Percentiles rank a stretch among this genome's conserved stretches.
Conservation (phyloP, 2,797 vertebrate species). For the Cheirogaleus major region DNA sequence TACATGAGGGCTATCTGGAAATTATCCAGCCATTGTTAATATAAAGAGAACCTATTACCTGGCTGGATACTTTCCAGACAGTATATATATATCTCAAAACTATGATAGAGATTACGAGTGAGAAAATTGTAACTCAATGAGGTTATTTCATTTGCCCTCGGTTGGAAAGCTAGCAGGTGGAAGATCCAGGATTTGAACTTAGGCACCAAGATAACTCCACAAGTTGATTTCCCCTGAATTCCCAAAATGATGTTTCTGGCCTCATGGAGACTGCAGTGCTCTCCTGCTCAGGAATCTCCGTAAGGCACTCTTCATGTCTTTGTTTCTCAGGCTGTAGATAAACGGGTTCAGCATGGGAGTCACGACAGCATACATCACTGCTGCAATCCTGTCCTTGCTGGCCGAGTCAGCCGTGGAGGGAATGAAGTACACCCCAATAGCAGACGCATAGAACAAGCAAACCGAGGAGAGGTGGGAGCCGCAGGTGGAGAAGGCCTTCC, state of each 20-base stretch:
- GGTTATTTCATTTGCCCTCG: neutral
- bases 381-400: slow-evolving; percentile 45
- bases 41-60: too few species aligned
- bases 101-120: neutral
- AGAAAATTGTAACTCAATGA: neutral
- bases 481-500: slow-evolving; percentile 69
- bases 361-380: slow-evolving; percentile 64
- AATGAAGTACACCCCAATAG: slow-evolving; percentile 60
- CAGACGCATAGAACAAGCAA: slow-evolving; percentile 59
- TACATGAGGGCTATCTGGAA: too few species aligned
- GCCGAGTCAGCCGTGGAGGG: slow-evolving; percentile 20
- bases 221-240: neutral
- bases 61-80: too few species aligned
- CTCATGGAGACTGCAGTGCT: neutral
- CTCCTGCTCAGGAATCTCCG: neutral
- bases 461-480: slow-evolving; percentile 62
- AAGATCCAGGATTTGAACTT: neutral
- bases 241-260: neutral
- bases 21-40: too few species aligned
- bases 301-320: slow-evolving; percentile 58
- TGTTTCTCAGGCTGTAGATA: slow-evolving; percentile 68
- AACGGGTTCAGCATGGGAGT: slow-evolving; percentile 68
- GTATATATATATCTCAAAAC: neutral
- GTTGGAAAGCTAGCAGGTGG: neutral
- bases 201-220: neutral